phyloP scores from a whole-genome alignment of 2,888 invertebrate genomes.

The Thecophora atra region DNA sequence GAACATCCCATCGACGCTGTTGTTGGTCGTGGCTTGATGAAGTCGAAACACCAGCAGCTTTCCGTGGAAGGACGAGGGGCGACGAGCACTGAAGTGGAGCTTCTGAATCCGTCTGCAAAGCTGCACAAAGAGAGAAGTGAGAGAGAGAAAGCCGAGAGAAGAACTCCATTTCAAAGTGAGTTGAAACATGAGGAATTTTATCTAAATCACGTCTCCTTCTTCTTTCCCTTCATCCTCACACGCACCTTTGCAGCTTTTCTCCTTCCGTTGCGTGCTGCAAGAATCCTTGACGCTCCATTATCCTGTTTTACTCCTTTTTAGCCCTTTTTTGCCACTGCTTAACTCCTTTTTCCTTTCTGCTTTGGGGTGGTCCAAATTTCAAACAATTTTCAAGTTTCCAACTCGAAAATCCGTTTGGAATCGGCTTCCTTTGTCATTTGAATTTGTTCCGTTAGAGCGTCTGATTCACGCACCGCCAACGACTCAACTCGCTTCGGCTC shows the following conservation, averaged over 20 bases:
- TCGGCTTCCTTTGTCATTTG: conserved; percentile 54
- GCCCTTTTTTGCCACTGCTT: background rate
- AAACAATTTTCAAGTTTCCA: conserved; percentile 58
- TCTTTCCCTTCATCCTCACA: background rate
- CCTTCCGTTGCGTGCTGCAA: conserved; percentile 3
- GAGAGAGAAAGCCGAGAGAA: background rate
- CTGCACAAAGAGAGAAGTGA: conserved; percentile 18
- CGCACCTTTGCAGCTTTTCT: conserved; percentile 12
- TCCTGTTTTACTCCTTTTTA: conserved; percentile 6
- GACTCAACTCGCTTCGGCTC: conserved; percentile 18
- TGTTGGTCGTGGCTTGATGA: too few species aligned
- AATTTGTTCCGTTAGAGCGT: conserved; percentile 40
- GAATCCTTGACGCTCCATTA: background rate
- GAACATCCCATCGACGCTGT: conserved; percentile 26
- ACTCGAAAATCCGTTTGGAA: conserved; percentile 46
- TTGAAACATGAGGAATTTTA: background rate
- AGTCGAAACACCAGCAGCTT: conserved; percentile 2
- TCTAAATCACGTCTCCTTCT: background rate
- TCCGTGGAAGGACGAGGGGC: background rate
- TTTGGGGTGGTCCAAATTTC: conserved; percentile 1
- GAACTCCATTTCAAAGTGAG: background rate
- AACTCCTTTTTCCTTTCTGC: background rate
- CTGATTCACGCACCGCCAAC: conserved; percentile 16
- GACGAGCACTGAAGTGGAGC: conserved; percentile 18
- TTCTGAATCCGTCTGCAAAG: conserved; percentile 49